Evolutionary conservation across 53 echinoderm and acorn worm genomes (phyloP).

Genomic region (Echinometra lucunter): DNA sequence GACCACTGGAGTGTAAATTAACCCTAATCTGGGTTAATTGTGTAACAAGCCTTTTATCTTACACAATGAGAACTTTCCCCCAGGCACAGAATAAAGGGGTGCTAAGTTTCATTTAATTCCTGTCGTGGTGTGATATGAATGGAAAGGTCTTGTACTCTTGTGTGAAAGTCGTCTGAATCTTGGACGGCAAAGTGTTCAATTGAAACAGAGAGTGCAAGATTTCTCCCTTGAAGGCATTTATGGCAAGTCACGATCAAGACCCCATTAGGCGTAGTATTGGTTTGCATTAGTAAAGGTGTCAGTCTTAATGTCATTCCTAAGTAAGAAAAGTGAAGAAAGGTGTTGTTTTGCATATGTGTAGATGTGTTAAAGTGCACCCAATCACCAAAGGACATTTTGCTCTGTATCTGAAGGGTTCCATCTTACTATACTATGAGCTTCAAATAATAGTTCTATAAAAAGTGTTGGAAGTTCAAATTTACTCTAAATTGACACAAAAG

Average conservation of each 20-base stretch:
- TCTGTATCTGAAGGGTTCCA: too few species aligned
- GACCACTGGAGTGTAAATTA: conserved; percentile 40
- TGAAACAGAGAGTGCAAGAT: not conserved
- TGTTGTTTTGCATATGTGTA: not conserved
- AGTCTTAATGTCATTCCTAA: not conserved
- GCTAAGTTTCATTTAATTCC: conserved; percentile 60
- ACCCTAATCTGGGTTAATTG: conserved; percentile 54
- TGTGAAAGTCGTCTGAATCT: not conserved
- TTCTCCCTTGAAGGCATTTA: conserved; percentile 10
- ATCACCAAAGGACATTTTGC: too few species aligned
- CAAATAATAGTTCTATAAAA: too few species aligned
- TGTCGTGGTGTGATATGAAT: not conserved
- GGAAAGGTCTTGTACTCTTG: not conserved
- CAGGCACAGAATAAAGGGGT: conserved; percentile 19
- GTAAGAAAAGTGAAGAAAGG: not conserved
- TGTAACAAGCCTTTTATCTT: conserved; percentile 34
- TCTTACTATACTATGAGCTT: too few species aligned
- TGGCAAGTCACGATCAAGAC: conserved; percentile 46
- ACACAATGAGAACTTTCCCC: not conserved
- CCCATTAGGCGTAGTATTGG: conserved; percentile 7
- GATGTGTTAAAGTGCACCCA: too few species aligned
- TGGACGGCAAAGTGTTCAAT: not conserved
- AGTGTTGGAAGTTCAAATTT: too few species aligned
- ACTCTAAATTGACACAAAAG: too few species aligned
- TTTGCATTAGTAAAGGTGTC: conserved; percentile 41